Base-by-base conservation (phyloP, 2,113 vertebrate genomes). In the Diphyllodes magnificus region DNA sequence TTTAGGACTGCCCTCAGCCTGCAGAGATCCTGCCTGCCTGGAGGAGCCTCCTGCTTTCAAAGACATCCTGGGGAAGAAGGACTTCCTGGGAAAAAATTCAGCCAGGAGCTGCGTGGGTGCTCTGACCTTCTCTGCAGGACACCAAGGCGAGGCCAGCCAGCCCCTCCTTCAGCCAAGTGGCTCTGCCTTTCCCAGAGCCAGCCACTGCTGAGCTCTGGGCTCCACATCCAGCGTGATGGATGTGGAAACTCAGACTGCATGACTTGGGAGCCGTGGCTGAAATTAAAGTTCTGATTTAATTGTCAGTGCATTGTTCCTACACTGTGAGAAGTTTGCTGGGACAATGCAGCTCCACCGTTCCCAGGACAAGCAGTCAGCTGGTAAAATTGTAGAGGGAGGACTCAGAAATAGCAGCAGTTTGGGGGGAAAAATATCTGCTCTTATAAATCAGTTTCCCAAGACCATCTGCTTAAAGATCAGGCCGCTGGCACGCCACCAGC, bases 401-500 rank as follows among this genome's bases (percentile, higher is more conserved):
- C 81, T 78, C 90, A 70, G 59, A 94, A 90, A 93, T 63, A 77
- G 71, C 90, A 92, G 59, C 79, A 77, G n/a, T 90, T 92, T 66
- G 23, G 70, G 56, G 44, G 2, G 1, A 12, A 27, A 33, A 39
- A 57, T 83, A 73, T 70, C 76, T 83, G 42, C 79, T 90, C 59
- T 64, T 63, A 31, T 60, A 90, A 90, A 70, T 83, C 88, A 64
- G 51, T 59, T 81, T 73, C 76, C 56, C 64, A 28, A 86, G 94
- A 66, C 42, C 80, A 71, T 93, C 94, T 96, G 95, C 76, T 81
- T 66, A 71, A 86, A 93, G 86, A 88, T 47, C 79, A 88, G 90
- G 17, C 79, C 88, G 79, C 92, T 94, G 95, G 96, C 94, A 86
- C 25, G 15, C 47, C 84, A 63, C 80, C 94, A 95, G 88, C 76